Evolutionary conservation across 2,888 invertebrate genomes (phyloP).

Genomic region (Andrena praecox): DNA sequence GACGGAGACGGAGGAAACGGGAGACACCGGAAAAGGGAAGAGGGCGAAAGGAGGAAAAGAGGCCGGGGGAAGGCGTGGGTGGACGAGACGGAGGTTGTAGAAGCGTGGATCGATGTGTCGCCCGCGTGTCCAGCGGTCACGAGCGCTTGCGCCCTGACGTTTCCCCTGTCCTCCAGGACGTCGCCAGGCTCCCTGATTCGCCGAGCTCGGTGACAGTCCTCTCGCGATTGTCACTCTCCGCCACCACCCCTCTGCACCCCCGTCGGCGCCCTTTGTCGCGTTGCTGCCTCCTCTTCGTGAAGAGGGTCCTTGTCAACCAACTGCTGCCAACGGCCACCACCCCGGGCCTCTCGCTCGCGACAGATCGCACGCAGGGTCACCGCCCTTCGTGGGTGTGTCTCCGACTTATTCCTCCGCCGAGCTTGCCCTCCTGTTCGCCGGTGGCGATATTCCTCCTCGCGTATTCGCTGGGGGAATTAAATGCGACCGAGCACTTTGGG

Average conservation of each 20-base stretch:
- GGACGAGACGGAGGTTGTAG: slow-evolving; percentile 77
- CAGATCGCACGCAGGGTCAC: slow-evolving; percentile 55
- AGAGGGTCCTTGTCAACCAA: slow-evolving; percentile 41
- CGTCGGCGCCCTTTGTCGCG: background rate
- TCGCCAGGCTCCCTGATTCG: slow-evolving; percentile 78
- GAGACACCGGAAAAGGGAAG: slow-evolving; percentile 65
- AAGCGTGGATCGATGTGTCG: slow-evolving; percentile 84
- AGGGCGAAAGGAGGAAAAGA: slow-evolving; percentile 58
- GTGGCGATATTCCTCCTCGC: too few species aligned
- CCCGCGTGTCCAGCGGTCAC: slow-evolving; percentile 81
- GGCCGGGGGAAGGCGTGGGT: slow-evolving; percentile 49
- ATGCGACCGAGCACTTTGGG: too few species aligned
- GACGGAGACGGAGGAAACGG: slow-evolving; percentile 56
- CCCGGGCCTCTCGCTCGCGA: slow-evolving; percentile 44
- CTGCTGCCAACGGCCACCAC: slow-evolving; percentile 36
- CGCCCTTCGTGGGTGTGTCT: slow-evolving; percentile 71
- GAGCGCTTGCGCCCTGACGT: slow-evolving; percentile 80
- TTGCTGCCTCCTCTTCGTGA: slow-evolving; percentile 10
- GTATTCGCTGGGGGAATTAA: too few species aligned
- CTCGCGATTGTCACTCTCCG: slow-evolving; percentile 73
- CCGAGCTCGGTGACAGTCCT: slow-evolving; percentile 72
- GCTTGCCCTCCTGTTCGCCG: background rate
- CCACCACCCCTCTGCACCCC: slow-evolving; percentile 49
- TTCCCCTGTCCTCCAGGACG: slow-evolving; percentile 71
- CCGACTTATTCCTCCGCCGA: slow-evolving; percentile 9